Base-by-base conservation (phyloP, 2,113 vertebrate species). In the Recurvirostra avosetta region DNA sequence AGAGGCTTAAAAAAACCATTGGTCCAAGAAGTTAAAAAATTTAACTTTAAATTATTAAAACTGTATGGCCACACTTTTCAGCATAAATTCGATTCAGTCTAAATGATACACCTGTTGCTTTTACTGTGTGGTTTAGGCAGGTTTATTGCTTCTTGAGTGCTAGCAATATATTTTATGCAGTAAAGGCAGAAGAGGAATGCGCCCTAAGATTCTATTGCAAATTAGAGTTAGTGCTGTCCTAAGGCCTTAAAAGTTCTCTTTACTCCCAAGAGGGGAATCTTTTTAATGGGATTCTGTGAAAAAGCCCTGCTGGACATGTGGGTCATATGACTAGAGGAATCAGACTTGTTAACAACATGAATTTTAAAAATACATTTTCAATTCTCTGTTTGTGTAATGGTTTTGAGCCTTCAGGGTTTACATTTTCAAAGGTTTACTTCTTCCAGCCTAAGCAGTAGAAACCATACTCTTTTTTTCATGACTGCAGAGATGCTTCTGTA, bases 291-390 rank as follows among this genome's bases (percentile, higher is more conserved):
- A 61, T 66, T 89, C 43, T 89, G 20, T 81, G 52, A 73, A 89
- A 94, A 91, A 92, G 4, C 29, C 47, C 56, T 91, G 47, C 38
- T 84, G 66, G 86, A 85, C 59, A 71, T 63, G 18, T 59, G 26
- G 43, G 22, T 74, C 81, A 71, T 92, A 85, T 87, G 80, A 80
- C 50, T 89, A 34, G 7, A 63, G 68, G n/a, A 86, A 80, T 29
- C 3, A 0, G 52, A 84, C 90, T 75, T 94, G 61, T 78, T 90
- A 75, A 91, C 59, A 92, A 41, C 34, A 59, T 40, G 36, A 65
- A 75, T 92, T 97, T 89, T 56, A 71, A 87, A 95, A 89, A 66
- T 25, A 80, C 20, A 59, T 89, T 96, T 88, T 89, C 29, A 91
- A 14, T 78, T 91, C 70, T 84, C 49, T 88, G 16, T 70, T 94